Evolutionary conservation across 1,140 invertebrate genomes (phyloP), one percentile per base, ranked within the genome.

Genomic region (Magallana ariakensis): DNA sequence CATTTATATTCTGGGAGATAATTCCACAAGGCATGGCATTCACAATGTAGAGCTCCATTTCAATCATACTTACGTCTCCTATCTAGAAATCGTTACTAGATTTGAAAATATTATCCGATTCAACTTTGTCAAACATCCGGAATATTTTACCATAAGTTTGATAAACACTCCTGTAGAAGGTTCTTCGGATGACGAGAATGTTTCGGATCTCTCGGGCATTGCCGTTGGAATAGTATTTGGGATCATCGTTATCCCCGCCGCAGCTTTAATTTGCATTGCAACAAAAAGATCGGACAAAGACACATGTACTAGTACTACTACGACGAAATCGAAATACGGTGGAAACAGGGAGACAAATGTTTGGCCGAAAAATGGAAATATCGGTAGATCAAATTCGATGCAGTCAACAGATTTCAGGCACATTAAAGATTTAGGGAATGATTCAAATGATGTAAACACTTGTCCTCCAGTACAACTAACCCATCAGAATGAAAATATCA

Each of bases 1-100:
- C 7, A 22, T 54, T 8, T 81, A 19, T 26, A n/a, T 11, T n/a
- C 46, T 81, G 4, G 80, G 53, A 55, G 80, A 81, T 55, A 56
- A 81, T 22, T 54, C 46, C 46, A 56, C n/a, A 4, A 55, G 8
- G 16, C 15, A 55, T 81, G 80, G 80, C 13, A 53, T 81, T 26
- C 80, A 81, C 4, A 81, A 81, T 53, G 15, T 15, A 55, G 7
- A 11, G 2, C 80, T 81, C 46, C 8, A 54, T n/a, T 55, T 9
- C 13, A 55, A 56, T 55, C 80, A 81, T 54, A 81, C 80, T 2
- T 81, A 81, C n/a, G 33, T 19, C 10, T n/a, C 54, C n/a, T 81
- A 81, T 53, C 11, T 81, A 22, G 46, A 54, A n/a, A 81, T 81
- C 11, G 80, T 81, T 4, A 81, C 33, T 16, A 16, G 5, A 15